These are phyloP conservation scores for Danio kyathit DNA, from an alignment of 2,797 vertebrate genomes.

Conservation along the genomic window DNA sequence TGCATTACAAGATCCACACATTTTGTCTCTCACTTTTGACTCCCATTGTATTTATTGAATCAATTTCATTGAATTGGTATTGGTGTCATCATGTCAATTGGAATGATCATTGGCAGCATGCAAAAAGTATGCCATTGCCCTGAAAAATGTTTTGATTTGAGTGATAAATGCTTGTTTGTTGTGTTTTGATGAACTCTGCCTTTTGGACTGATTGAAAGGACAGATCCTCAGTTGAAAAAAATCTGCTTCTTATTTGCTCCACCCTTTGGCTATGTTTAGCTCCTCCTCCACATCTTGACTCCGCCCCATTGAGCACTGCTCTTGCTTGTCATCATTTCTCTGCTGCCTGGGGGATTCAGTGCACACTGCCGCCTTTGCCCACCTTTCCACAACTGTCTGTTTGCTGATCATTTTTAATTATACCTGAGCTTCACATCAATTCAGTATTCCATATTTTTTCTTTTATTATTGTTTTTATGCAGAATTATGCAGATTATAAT, in stretches of 20 bases:
- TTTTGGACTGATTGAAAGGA: constrained; percentile 30
- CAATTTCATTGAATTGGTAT: background rate
- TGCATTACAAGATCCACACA: background rate
- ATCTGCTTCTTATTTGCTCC: constrained; percentile 45
- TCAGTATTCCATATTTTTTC: background rate
- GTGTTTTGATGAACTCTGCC: background rate
- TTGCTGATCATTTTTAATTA: constrained; percentile 45
- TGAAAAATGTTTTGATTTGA: background rate
- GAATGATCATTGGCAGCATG: constrained; percentile 5
- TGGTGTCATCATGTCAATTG: background rate
- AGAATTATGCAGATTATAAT: constrained; percentile 36
- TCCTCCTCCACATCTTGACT: constrained; percentile 48
- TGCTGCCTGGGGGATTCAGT: constrained; percentile 51
- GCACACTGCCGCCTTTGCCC: constrained; percentile 34
- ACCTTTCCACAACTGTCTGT: constrained; percentile 48
- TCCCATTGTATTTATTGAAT: background rate
- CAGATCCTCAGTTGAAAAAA: constrained; percentile 50
- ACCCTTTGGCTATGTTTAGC: constrained; percentile 39
- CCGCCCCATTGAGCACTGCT: constrained; percentile 57
- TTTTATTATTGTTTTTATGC: constrained; percentile 44
- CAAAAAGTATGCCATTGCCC: background rate
- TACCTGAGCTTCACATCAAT: constrained; percentile 28
- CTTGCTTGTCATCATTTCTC: constrained; percentile 65
- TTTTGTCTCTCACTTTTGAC: background rate
- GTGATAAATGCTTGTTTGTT: constrained; percentile 30